A percentile compares a stretch with the other conserved stretches of the same genome.
These are phyloP conservation scores for Cassiopea xamachana DNA, from an alignment of 30 jellyfish, hydroid and myxozoan genomes.

Conservation along the genomic window DNA sequence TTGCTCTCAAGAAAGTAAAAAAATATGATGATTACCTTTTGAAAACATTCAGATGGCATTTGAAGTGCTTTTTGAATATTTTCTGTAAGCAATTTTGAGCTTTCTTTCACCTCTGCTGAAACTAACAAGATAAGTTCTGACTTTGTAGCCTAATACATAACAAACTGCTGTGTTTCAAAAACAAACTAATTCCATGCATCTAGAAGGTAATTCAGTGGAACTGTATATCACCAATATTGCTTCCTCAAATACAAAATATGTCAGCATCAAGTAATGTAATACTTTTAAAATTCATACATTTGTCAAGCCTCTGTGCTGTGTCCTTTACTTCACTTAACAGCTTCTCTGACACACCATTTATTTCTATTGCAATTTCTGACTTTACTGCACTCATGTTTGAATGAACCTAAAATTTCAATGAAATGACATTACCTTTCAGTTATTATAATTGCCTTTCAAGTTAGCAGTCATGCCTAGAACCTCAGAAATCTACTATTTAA, in stretches of 20 bases:
- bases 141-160: neutral
- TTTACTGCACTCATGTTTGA: constrained; percentile 23
- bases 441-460: neutral
- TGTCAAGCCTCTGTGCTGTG: constrained; percentile 1
- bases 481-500: neutral
- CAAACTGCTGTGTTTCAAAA: too few relatives aligned
- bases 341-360: constrained; percentile 10
- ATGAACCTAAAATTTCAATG: neutral
- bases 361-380: constrained; percentile 40
- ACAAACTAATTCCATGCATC: too few relatives aligned
- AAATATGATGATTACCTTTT: neutral
- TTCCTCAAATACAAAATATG: neutral
- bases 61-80: neutral
- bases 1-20: neutral
- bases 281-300: constrained; percentile 11
- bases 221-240: neutral
- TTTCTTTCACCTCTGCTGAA: neutral
- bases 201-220: neutral
- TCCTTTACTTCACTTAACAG: neutral
- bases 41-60: neutral
- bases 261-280: neutral
- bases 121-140: neutral
- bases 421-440: neutral
- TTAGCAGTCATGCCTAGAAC: too few relatives aligned
- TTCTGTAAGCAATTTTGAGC: neutral